Evolutionary conservation across 2,888 invertebrate genomes (phyloP).

Genomic region (Diadegma fenestrale): DNA sequence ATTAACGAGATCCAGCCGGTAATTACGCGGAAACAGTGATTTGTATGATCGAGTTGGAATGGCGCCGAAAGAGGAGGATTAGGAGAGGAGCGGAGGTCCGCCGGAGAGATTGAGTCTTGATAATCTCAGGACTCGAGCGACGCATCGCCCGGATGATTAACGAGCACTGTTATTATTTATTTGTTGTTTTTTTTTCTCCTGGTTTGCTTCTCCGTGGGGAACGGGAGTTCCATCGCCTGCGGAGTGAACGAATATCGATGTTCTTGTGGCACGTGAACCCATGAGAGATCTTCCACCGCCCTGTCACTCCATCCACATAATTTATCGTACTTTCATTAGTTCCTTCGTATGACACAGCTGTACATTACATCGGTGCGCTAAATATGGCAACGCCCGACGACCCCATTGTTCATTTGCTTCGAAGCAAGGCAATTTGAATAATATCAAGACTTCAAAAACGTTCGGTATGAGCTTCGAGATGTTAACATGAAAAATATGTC

Average conservation of each 20-base stretch:
- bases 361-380: neutral
- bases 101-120: constrained; percentile 62
- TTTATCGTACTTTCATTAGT: constrained; percentile 56
- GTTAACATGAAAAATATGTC: neutral
- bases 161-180: constrained; percentile 61
- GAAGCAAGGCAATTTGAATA: neutral
- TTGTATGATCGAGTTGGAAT: constrained; percentile 60
- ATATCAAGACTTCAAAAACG: neutral
- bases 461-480: neutral
- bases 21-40: constrained; percentile 69
- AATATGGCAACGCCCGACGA: neutral
- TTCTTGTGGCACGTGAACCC: constrained; percentile 51
- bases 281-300: neutral
- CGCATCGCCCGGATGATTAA: constrained; percentile 63
- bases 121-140: constrained; percentile 55
- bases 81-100: constrained; percentile 10
- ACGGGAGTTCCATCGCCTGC: constrained; percentile 17
- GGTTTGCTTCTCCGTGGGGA: constrained; percentile 36
- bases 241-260: constrained; percentile 64
- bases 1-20: constrained; percentile 62
- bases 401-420: neutral
- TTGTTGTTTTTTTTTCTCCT: constrained; percentile 54
- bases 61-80: constrained; percentile 19
- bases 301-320: constrained; percentile 21
- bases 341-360: neutral